Evolutionary conservation across 2,888 invertebrate genomes (phyloP).

Genomic region (Drosophila barbarae): DNA sequence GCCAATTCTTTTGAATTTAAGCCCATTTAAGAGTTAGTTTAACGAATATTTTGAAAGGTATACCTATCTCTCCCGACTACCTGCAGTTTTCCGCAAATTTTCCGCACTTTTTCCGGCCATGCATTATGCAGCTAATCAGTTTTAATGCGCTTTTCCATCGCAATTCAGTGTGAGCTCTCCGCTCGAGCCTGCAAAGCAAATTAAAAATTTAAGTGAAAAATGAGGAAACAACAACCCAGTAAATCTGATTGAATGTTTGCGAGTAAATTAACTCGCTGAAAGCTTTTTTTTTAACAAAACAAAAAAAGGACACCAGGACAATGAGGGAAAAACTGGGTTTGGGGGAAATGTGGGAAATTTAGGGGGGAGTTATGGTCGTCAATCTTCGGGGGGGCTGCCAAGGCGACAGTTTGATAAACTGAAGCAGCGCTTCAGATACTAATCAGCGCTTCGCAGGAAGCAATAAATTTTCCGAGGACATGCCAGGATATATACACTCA

Average conservation of each 20-base stretch:
- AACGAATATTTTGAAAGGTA: slow-evolving; percentile 7
- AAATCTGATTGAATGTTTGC: slow-evolving; percentile 33
- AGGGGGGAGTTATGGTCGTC: slow-evolving; percentile 56
- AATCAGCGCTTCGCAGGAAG: slow-evolving; percentile 71
- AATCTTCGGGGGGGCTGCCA: slow-evolving; percentile 54
- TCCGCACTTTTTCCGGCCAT: slow-evolving; percentile 8
- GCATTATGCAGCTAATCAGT: slow-evolving; percentile 31
- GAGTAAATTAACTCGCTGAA: slow-evolving; percentile 23
- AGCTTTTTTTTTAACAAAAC: slow-evolving; percentile 1
- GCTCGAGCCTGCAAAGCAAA: slow-evolving; percentile 9
- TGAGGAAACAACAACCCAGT: slow-evolving; percentile 4
- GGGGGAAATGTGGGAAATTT: not conserved
- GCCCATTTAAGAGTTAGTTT: not conserved
- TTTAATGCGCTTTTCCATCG: slow-evolving; percentile 29
- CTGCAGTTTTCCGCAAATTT: slow-evolving; percentile 4
- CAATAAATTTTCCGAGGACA: slow-evolving; percentile 66
- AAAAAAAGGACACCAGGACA: not conserved
- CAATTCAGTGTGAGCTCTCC: slow-evolving; percentile 11
- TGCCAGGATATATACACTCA: slow-evolving; percentile 34
- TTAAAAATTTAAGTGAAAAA: slow-evolving; percentile 32
- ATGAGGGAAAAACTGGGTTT: not conserved
- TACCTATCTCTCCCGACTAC: not conserved
- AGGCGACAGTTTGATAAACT: slow-evolving; percentile 72
- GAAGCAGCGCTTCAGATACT: slow-evolving; percentile 62
- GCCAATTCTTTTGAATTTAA: not conserved